Conservation (phyloP, 1,140 invertebrate genomes). For the Lanistes nyassanus region DNA sequence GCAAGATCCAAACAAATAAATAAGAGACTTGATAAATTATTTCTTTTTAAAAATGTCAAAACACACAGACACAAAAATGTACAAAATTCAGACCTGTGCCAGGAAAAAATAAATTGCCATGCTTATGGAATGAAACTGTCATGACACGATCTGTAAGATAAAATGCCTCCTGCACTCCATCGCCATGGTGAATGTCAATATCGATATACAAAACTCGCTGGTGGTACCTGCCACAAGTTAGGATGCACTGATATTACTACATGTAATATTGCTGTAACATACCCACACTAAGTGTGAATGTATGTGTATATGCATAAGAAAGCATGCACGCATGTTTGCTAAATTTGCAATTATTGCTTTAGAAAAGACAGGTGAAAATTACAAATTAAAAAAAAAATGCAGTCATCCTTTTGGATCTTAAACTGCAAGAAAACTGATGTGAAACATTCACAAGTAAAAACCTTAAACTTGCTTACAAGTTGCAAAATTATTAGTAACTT, state of each 20-base stretch:
- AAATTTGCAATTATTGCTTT: neutral
- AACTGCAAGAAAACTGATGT: neutral
- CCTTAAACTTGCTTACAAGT: constrained; percentile 5
- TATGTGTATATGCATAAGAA: neutral
- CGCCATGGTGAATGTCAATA: constrained; percentile 70
- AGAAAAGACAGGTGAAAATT: neutral
- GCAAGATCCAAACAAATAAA: too few relatives aligned
- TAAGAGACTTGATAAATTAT: neutral
- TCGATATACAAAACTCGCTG: constrained; percentile 69
- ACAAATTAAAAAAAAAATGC: neutral
- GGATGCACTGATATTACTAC: neutral
- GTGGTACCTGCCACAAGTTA: constrained; percentile 56
- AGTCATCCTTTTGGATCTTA: neutral
- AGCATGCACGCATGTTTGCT: neutral
- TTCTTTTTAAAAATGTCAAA: neutral
- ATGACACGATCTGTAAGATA: constrained; percentile 69
- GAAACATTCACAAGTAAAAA: constrained; percentile 10
- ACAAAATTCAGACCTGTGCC: constrained; percentile 62
- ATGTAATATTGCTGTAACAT: neutral
- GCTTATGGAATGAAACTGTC: constrained; percentile 69
- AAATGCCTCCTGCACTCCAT: constrained; percentile 70
- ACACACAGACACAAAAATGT: neutral
- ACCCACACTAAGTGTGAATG: neutral
- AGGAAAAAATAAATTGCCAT: constrained; percentile 68
- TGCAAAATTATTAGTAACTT: constrained; percentile 57